A percentile compares a stretch with the other conserved stretches of the same genome.
These are phyloP conservation scores for Luidia sarsii DNA, from an alignment of 53 echinoderm and acorn worm genomes.

Conservation along the genomic window DNA sequence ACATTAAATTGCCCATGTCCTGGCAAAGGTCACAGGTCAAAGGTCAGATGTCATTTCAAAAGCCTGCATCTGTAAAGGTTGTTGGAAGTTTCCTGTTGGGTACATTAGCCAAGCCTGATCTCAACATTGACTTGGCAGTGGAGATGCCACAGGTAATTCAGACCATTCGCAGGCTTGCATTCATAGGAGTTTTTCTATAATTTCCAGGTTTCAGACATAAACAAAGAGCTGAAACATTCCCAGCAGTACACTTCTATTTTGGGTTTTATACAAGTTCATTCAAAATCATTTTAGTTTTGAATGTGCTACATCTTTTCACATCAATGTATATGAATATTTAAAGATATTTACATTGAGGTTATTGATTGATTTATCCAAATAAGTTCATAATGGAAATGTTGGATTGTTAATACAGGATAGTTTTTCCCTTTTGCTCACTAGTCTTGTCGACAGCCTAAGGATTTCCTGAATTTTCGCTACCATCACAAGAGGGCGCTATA, in stretches of 20 bases:
- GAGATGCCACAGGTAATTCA: conserved; percentile 72
- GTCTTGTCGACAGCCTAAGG: conserved; percentile 78
- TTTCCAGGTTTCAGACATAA: not conserved
- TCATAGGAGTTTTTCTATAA: conserved; percentile 7
- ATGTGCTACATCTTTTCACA: no score
- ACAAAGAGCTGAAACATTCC: no score
- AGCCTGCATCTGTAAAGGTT: conserved; percentile 74
- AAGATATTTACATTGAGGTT: no score
- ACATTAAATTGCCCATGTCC: conserved; percentile 62
- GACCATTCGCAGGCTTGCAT: no score
- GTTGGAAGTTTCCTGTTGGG: conserved; percentile 86
- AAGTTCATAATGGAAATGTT: no score
- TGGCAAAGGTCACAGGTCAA: conserved; percentile 69
- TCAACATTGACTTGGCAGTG: conserved; percentile 78
- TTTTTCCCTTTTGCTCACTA: conserved; percentile 6
- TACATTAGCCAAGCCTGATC: conserved; percentile 61
- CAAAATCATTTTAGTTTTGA: no score
- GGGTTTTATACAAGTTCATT: no score
- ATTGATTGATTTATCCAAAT: no score
- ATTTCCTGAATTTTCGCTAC: conserved; percentile 91
- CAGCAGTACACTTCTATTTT: no score
- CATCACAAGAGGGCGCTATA: conserved; percentile 99
- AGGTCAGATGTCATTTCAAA: conserved; percentile 67
- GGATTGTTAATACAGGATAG: no score
- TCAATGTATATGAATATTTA: no score